Conservation (phyloP, 2,113 vertebrate species). For the Oreochromis spilurus region DNA sequence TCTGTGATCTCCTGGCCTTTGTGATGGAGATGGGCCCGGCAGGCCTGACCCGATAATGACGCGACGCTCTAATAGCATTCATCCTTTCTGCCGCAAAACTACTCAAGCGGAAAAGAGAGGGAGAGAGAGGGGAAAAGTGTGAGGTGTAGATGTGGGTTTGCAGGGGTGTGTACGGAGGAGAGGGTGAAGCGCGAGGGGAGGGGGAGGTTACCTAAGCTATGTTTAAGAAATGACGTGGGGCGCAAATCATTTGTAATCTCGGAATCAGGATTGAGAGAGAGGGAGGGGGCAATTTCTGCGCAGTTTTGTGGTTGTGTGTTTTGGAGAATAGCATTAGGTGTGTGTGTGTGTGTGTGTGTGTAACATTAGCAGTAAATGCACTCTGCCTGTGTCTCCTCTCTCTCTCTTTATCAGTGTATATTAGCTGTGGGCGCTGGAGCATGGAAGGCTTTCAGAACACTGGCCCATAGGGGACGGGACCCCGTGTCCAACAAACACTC, state of each 20-base stretch:
- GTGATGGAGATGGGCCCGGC: constrained; percentile 72
- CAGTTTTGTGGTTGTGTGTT: constrained; percentile 15
- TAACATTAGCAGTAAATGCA: constrained; percentile 66
- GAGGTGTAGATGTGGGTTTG: constrained; percentile 29
- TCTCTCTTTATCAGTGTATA: constrained; percentile 75
- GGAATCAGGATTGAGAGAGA: constrained; percentile 45
- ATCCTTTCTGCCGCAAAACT: constrained; percentile 70
- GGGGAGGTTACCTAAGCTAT: constrained; percentile 54
- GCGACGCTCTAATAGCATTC: constrained; percentile 72
- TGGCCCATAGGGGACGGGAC: constrained; percentile 66
- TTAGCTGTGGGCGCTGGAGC: constrained; percentile 73
- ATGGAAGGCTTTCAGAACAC: constrained; percentile 74
- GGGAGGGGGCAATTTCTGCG: constrained; percentile 30
- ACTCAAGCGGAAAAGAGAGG: constrained; percentile 67
- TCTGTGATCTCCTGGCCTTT: constrained; percentile 74
- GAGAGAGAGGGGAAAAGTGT: constrained; percentile 19
- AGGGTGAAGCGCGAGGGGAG: constrained; percentile 16
- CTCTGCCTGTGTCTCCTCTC: constrained; percentile 45
- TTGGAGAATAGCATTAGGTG: not conserved
- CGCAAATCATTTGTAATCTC: constrained; percentile 68
- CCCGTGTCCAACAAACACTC: constrained; percentile 49
- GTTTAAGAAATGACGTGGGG: constrained; percentile 67
- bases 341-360: constrained; percentile 9
- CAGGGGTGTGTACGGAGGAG: constrained; percentile 8
- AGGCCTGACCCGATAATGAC: constrained; percentile 73